Evolutionary conservation across 2,797 vertebrate genomes (phyloP), one percentile per base, ranked within the genome.

Genomic region (Melanotaenia pygmaea): DNA sequence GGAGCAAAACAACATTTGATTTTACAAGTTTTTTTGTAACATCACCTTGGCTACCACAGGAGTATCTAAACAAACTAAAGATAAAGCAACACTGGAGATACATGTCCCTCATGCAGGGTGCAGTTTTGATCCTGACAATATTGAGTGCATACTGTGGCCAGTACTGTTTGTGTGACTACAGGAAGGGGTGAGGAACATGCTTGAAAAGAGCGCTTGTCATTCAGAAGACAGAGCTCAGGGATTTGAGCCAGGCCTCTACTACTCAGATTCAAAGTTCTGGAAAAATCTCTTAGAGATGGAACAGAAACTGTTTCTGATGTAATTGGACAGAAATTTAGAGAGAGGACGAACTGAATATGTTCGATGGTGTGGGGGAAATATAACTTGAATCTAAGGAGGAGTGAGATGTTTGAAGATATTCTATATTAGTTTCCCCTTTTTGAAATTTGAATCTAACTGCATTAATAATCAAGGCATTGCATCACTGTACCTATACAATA

Each of bases 231-330:
- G 67, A 82, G 80, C 30, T 57, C 67, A 40, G 51, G 34, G 14
- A 74, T 54, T 22, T 40, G 59, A 69, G 84, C 77, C 77, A 88
- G 71, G 11, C 5, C 14, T 53, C 47, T 22, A 56, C 26, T 26
- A 20, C 51, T 22, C 56, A 57, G 80, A 70, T 68, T 84, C 58
- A 81, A 73, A 14, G 35, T 83, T 87, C 68, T 78, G 47, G 59
- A 85, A 69, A 77, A 76, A 70, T 78, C 70, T 66, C 59, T 32
- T 63, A 54, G 24, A 74, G 54, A 77, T 64, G 74, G 8, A 38
- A 47, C 72, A 57, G 58, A 74, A 59, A 54, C 58, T 26, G 47
- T 34, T 30, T 72, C 30, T 68, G 71, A 83, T 73, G 70, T 62
- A 72, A 76, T 37, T 64, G 51, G 43, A 71, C 28, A 32, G 24